Percentiles rank a stretch among this genome's conserved stretches.
phyloP scores from a whole-genome alignment of 2,113 vertebrate species.

The Chloroceryle aenea region DNA sequence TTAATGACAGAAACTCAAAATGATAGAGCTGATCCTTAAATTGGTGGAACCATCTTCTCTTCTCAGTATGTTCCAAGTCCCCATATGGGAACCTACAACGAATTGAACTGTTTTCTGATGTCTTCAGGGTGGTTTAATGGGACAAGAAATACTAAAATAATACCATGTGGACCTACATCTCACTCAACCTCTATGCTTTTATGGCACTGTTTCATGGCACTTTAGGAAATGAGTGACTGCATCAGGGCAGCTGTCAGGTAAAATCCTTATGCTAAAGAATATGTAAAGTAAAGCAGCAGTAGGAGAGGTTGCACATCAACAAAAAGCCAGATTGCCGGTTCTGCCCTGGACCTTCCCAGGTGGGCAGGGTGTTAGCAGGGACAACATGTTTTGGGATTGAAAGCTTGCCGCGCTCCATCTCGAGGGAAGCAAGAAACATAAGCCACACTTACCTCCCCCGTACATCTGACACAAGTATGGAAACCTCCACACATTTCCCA shows the following conservation, averaged over 20 bases:
- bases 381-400: neutral
- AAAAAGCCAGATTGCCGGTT: neutral
- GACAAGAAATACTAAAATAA: neutral
- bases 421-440: neutral
- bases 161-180: neutral
- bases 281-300: neutral
- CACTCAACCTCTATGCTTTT: neutral
- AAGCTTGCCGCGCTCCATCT: neutral
- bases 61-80: neutral
- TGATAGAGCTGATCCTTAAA: neutral
- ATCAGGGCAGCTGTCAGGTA: neutral
- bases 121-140: neutral
- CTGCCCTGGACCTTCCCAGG: neutral
- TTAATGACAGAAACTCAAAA: neutral
- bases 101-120: neutral
- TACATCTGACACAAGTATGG: slow-evolving; percentile 96
- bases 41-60: neutral
- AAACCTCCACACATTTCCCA: slow-evolving; percentile 96
- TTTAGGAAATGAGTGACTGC: neutral
- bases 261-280: neutral
- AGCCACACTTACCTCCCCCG: slow-evolving; percentile 89
- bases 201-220: neutral
- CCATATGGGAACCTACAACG: neutral
- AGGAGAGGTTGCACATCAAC: neutral
- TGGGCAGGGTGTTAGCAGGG: neutral